Percentiles rank a stretch among this genome's conserved stretches.
Conservation (phyloP, 2,797 vertebrate genomes). For the Channa striata region DNA sequence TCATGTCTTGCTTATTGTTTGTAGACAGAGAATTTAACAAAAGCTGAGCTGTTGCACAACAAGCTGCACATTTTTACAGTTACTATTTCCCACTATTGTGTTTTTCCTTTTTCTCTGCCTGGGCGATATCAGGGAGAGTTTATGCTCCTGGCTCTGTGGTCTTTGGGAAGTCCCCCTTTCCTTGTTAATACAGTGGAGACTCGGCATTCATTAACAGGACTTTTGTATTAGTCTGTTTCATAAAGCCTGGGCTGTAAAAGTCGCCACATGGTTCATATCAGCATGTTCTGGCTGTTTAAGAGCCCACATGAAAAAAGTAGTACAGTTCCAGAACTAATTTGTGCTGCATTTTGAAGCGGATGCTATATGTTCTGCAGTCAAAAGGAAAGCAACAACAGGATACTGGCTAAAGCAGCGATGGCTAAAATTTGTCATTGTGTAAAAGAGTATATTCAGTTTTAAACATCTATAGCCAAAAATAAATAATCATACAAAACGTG, state of each 20-base stretch:
- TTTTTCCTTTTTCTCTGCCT: neutral
- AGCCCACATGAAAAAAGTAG: conserved; percentile 26
- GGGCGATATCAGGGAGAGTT: conserved; percentile 21
- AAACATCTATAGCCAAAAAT: too few relatives aligned
- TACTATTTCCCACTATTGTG: neutral
- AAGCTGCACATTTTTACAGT: neutral
- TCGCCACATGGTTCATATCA: conserved; percentile 51
- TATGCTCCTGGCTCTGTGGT: conserved; percentile 8
- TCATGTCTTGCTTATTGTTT: neutral
- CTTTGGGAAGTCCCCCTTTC: conserved; percentile 13
- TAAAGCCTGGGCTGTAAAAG: conserved; percentile 29
- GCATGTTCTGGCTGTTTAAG: conserved; percentile 4
- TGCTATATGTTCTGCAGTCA: conserved; percentile 13
- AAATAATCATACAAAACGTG: too few relatives aligned
- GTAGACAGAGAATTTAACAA: neutral
- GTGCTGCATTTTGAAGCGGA: neutral
- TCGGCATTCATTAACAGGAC: conserved; percentile 48
- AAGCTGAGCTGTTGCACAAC: neutral
- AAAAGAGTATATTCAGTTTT: neutral
- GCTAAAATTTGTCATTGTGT: neutral
- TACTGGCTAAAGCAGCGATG: too few relatives aligned
- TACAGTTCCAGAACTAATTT: conserved; percentile 14
- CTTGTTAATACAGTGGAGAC: conserved; percentile 21
- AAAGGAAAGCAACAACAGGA: neutral
- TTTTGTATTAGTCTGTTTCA: conserved; percentile 41